Percentiles rank a stretch among this genome's conserved stretches.
phyloP scores from a whole-genome alignment of 2,888 invertebrate species.

The Ophonus ardosiacus region DNA sequence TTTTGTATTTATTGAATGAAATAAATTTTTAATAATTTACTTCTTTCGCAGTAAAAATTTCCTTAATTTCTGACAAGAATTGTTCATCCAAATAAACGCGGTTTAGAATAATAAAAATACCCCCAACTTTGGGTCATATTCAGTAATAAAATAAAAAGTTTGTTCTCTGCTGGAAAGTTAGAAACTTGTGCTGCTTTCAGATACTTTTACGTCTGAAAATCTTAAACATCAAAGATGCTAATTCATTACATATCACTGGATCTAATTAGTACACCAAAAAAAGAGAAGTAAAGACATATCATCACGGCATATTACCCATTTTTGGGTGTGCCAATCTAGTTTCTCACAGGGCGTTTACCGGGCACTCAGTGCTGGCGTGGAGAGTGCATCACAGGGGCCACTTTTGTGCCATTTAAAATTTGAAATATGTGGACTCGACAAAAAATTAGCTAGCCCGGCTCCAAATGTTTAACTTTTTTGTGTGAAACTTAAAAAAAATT shows the following conservation, averaged over 20 bases:
- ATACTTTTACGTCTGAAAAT: constrained; percentile 1
- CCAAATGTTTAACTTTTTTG: too few species aligned
- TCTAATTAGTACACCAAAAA: not conserved
- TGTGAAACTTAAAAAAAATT: too few species aligned
- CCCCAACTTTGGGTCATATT: constrained; percentile 36
- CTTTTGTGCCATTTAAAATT: too few species aligned
- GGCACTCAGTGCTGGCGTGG: too few species aligned
- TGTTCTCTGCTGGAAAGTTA: not conserved
- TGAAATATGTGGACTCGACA: too few species aligned
- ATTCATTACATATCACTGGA: not conserved
- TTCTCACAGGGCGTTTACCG: too few species aligned
- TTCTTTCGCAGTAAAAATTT: not conserved
- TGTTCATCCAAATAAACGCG: constrained; percentile 31
- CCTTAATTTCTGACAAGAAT: constrained; percentile 2
- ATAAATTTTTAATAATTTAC: not conserved
- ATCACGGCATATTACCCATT: too few species aligned
- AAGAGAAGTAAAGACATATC: too few species aligned
- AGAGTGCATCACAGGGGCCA: too few species aligned
- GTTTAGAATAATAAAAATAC: constrained; percentile 23
- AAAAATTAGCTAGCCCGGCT: too few species aligned
- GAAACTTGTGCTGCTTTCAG: not conserved
- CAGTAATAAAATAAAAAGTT: constrained; percentile 40
- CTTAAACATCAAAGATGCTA: not conserved
- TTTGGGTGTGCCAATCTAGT: too few species aligned
- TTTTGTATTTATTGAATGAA: constrained; percentile 20